phyloP scores from a whole-genome alignment of 1,140 invertebrate genomes.

The Zaprionus davidi region DNA sequence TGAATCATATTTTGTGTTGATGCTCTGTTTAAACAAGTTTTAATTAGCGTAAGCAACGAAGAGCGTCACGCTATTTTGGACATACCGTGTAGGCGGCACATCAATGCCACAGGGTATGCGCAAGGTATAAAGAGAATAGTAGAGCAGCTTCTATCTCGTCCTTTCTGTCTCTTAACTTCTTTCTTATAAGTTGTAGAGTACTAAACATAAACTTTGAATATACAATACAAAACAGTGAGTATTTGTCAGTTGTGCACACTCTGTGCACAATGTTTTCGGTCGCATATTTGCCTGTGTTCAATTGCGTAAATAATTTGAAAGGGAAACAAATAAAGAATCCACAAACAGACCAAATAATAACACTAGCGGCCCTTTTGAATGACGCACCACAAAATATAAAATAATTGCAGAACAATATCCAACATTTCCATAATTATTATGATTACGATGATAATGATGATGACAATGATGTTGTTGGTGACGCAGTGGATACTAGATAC shows the following conservation, averaged over 20 bases:
- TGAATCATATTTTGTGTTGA: conserved; percentile 5
- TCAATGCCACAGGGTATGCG: no score
- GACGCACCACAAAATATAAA: conserved; percentile 45
- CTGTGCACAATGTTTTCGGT: background rate
- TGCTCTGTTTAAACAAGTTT: conserved; percentile 34
- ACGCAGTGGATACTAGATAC: conserved; percentile 15
- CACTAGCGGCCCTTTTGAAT: conserved; percentile 21
- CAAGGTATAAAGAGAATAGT: background rate
- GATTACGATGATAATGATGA: background rate
- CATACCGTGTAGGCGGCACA: conserved; percentile 11
- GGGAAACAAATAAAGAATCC: conserved; percentile 26
- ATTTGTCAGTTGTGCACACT: background rate
- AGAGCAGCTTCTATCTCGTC: no score
- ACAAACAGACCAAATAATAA: background rate
- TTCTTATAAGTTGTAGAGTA: no score
- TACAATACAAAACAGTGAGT: background rate
- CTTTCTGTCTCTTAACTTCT: no score
- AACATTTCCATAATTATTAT: conserved; percentile 8
- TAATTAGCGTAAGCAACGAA: conserved; percentile 10
- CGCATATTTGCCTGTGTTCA: conserved; percentile 24
- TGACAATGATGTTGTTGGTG: background rate
- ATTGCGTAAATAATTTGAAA: conserved; percentile 53
- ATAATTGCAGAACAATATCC: conserved; percentile 30
- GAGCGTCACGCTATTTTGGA: background rate
- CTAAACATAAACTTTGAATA: no score